These are phyloP conservation scores for Samia ricini DNA, from an alignment of 1,140 invertebrate genomes.

Conservation along the genomic window DNA sequence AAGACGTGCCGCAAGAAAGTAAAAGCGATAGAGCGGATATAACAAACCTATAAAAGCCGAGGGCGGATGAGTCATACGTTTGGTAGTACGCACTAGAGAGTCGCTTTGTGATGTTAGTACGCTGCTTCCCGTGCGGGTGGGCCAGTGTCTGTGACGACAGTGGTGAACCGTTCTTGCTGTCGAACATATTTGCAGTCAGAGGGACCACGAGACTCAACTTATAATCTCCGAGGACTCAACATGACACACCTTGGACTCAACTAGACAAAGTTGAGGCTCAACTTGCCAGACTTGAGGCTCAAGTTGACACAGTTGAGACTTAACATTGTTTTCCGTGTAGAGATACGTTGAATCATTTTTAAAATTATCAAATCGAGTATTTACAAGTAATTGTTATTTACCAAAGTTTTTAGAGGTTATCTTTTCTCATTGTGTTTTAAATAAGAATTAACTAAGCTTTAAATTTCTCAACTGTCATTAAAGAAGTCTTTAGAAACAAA, in stretches of 20 bases:
- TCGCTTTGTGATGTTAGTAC: constrained; percentile 36
- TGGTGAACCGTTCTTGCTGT: constrained; percentile 61
- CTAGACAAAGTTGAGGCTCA: too few relatives aligned
- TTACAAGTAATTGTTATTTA: too few relatives aligned
- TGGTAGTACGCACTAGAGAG: constrained; percentile 36
- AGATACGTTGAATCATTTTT: not conserved
- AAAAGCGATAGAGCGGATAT: constrained; percentile 30
- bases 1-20: constrained; percentile 8
- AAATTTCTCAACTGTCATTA: too few relatives aligned
- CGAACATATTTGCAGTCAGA: constrained; percentile 26
- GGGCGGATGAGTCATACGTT: constrained; percentile 37
- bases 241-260: too few relatives aligned
- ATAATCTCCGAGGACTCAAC: not conserved
- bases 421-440: too few relatives aligned
- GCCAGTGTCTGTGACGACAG: constrained; percentile 48
- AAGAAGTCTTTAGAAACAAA: too few relatives aligned
- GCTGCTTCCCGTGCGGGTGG: constrained; percentile 29
- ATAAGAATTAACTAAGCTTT: too few relatives aligned
- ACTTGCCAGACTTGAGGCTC: too few relatives aligned
- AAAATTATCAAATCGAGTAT: too few relatives aligned
- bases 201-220: not conserved
- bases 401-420: too few relatives aligned
- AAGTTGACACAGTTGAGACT: too few relatives aligned
- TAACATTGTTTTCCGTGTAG: too few relatives aligned
- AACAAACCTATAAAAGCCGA: constrained; percentile 60